Evolutionary conservation across 2,113 vertebrate species (phyloP).

Genomic region (Zosterops pallidus): DNA sequence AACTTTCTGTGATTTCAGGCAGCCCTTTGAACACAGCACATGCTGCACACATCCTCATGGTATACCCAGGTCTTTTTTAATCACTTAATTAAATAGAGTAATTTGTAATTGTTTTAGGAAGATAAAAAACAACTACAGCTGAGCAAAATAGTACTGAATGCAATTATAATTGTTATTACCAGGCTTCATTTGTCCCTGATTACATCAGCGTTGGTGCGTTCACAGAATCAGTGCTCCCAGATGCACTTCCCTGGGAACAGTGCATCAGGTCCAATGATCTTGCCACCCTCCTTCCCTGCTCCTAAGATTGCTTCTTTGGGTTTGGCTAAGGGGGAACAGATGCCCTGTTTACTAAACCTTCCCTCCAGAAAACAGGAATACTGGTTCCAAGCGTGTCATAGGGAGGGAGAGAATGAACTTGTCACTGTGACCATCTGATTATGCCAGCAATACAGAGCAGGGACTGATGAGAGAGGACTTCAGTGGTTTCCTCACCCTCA

Average conservation of each 20-base stretch:
- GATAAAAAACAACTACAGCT: background rate
- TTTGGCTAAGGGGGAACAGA: background rate
- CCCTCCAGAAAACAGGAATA: background rate
- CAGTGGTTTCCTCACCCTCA: background rate
- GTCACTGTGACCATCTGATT: background rate
- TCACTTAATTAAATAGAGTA: background rate
- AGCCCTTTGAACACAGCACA: background rate
- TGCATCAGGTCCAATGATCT: accelerated
- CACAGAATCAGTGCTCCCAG: background rate
- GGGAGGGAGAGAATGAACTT: background rate
- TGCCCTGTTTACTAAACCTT: background rate
- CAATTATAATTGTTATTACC: background rate
- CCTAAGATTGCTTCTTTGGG: background rate
- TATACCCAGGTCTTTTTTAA: background rate
- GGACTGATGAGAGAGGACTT: background rate
- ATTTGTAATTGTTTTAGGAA: background rate
- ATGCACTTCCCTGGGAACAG: background rate
- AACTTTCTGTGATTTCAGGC: background rate
- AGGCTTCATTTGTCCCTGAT: background rate
- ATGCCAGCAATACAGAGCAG: background rate
- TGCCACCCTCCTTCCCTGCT: background rate
- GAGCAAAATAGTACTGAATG: background rate
- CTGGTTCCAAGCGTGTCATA: background rate
- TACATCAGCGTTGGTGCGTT: background rate
- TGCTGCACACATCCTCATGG: background rate